phyloP scores from a whole-genome alignment of 2,113 vertebrate species.

The Collichthys lucidus region DNA sequence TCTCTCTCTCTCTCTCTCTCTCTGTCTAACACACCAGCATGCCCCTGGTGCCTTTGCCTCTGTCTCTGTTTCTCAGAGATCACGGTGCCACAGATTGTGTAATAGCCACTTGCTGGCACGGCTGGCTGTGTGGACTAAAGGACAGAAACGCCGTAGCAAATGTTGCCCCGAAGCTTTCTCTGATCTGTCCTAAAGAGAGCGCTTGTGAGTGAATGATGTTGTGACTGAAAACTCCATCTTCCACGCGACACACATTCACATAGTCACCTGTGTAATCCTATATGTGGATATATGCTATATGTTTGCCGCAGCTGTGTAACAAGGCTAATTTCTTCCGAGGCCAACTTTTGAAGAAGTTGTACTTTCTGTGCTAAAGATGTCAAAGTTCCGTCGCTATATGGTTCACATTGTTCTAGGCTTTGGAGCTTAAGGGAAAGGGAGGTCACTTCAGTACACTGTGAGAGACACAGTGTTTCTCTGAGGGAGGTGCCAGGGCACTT shows the following conservation, averaged over 20 bases:
- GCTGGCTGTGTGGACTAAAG: not conserved
- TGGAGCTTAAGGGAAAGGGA: constrained; percentile 21
- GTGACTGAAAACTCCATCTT: constrained; percentile 29
- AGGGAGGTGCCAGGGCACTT: constrained; percentile 55
- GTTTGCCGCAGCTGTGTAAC: constrained; percentile 3
- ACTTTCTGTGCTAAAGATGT: constrained; percentile 45
- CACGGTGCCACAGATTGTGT: constrained; percentile 50
- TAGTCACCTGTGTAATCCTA: constrained; percentile 30
- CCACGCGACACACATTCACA: constrained; percentile 18
- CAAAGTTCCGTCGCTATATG: constrained; percentile 23
- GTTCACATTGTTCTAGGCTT: constrained; percentile 57
- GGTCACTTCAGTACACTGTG: constrained; percentile 48
- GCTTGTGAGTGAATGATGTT: constrained; percentile 34
- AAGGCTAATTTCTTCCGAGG: constrained; percentile 8
- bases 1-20: not conserved
- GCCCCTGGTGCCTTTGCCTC: constrained; percentile 13
- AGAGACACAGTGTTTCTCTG: constrained; percentile 55
- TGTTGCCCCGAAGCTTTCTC: constrained; percentile 43
- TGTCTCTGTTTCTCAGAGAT: constrained; percentile 35
- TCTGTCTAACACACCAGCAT: constrained; percentile 36
- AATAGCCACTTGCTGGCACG: constrained; percentile 60
- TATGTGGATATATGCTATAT: not conserved
- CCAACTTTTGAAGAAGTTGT: constrained; percentile 52
- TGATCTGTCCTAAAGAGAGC: constrained; percentile 57
- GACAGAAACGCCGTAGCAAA: constrained; percentile 29